Evolutionary conservation across 2,113 vertebrate genomes (phyloP), one percentile per base, ranked within the genome.

Genomic region (Stigmatopora nigra): DNA sequence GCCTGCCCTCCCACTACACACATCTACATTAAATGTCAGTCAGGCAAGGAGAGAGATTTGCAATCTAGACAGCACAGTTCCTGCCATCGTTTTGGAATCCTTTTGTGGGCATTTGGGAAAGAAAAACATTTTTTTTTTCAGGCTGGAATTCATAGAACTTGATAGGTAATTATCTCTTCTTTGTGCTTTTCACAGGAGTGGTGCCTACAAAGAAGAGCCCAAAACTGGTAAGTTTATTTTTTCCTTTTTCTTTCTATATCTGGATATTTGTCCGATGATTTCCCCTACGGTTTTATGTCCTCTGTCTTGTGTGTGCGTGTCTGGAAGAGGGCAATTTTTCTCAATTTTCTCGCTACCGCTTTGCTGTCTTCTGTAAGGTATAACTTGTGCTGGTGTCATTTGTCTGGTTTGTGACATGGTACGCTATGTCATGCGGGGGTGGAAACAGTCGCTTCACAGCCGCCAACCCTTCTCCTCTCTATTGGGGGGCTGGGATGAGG

Each of bases 151-250:
- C 58, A 58, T 49, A 7, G 59, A 75, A 75, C 71, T 76, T 11
- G 47, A 51, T 38, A 71, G 55, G 64, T 86, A 85, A 84, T 69
- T 47, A n/a, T 85, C 48, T 86, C 74, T 77, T 78, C 66, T 80
- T 81, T 86, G 73, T 78, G 82, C 68, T 89, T 91, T 87, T 86
- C 16, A 80, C 92, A 99, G 97, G 95, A 89, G 91, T 97, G 90
- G 96, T 92, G 46, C 93, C 94, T 88, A 91, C 95, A 78, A 98
- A 98, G 92, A 98, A 96, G 93, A 98, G 97, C 90, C 97, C 97
- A 66, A 99, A 98, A 93, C 93, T 95, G 94, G 97, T 98, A 92
- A 97, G 95, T 89, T 87, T 80, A n/a, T 31, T 5, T 7, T 9
- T 31, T 31, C 25, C n/a, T n/a, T n/a, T n/a, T n/a, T n/a, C n/a